Evolutionary conservation across 2,888 invertebrate genomes (phyloP), one percentile per base, ranked within the genome.

Genomic region (Troglohyphantes excavatus): DNA sequence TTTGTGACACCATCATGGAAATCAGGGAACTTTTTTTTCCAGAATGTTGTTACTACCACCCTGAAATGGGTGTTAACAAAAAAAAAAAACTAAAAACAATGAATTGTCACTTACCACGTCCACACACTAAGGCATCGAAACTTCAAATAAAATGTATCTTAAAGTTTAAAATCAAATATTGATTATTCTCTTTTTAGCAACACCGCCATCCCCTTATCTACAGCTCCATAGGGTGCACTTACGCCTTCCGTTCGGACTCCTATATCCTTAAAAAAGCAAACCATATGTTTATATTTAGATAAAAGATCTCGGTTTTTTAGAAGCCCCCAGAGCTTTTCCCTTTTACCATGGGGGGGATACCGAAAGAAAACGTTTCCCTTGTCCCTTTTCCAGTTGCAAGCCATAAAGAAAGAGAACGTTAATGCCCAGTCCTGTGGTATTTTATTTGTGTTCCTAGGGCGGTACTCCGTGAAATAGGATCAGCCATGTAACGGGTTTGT

Each of bases 381-480:
- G 33, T 67, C 67, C 46, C 26, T 29, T 70, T 78, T 78, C 75
- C 85, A 61, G 68, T 78, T 39, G 70, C 70, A 53, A 53, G 61
- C 85, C 46, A 76, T 85, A 85, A 85, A 85, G 70, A 39, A 6
- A 46, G 46, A 9, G 9, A 17, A 78, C 53, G 85, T 68, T 78
- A 78, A 85, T 85, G 70, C 76, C 68, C 59, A 13, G n/a, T 68
- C 59, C 19, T 33, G 72, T 27, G 23, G 72, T 26, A 53, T 26
- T 76, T 85, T 73, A 33, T 67, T 76, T 76, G 68, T 85, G 68
- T 76, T 78, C 59, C 26, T 83, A n/a, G 53, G 19, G 43, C 5
- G 83, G 73, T 3, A 33, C 29, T 59, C 70, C 26, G 76, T 78
- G 76, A 85, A 85, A 85, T 85, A 76, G 75, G 68, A 85, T 85